Percentiles rank a stretch among this genome's conserved stretches.
phyloP scores from a whole-genome alignment of 2,888 invertebrate species.

The Apoderus coryli region DNA sequence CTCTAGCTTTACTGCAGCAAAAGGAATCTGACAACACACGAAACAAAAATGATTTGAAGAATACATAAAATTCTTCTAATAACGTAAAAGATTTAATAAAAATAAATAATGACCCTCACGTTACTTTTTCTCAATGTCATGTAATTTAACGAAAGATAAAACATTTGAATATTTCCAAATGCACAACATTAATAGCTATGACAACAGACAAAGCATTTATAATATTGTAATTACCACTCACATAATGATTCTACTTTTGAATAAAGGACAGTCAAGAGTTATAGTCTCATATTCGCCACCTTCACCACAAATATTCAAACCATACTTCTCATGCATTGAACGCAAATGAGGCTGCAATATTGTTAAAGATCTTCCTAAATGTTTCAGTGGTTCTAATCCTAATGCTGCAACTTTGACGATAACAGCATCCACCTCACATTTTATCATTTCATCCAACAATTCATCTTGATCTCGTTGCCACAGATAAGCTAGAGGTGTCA shows the following conservation, averaged over 20 bases:
- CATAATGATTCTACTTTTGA: conserved; percentile 79
- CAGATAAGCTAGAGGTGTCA: conserved; percentile 82
- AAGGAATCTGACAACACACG: no score
- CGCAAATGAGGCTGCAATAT: conserved; percentile 79
- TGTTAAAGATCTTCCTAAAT: conserved; percentile 73
- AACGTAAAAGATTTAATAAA: no score
- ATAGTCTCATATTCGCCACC: conserved; percentile 99
- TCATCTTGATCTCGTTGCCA: conserved; percentile 95
- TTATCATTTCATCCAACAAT: conserved; percentile 92
- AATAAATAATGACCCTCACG: no score
- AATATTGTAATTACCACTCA: conserved; percentile 52
- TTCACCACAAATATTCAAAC: conserved; percentile 92
- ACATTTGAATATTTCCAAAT: no score
- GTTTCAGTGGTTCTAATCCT: conserved; percentile 72
- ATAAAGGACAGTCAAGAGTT: conserved; percentile 92
- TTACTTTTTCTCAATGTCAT: no score
- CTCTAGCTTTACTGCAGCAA: no score
- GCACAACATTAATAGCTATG: no score
- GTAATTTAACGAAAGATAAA: no score
- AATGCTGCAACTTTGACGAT: conserved; percentile 92
- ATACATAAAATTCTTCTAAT: no score
- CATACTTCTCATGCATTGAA: conserved; percentile 85
- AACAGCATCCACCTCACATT: conserved; percentile 80
- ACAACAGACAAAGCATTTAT: no score
- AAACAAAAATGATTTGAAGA: no score